Evolutionary conservation across 23 tunicate species (phyloP), one percentile per base, ranked within the genome.

Genomic region (Corella eumyota): DNA sequence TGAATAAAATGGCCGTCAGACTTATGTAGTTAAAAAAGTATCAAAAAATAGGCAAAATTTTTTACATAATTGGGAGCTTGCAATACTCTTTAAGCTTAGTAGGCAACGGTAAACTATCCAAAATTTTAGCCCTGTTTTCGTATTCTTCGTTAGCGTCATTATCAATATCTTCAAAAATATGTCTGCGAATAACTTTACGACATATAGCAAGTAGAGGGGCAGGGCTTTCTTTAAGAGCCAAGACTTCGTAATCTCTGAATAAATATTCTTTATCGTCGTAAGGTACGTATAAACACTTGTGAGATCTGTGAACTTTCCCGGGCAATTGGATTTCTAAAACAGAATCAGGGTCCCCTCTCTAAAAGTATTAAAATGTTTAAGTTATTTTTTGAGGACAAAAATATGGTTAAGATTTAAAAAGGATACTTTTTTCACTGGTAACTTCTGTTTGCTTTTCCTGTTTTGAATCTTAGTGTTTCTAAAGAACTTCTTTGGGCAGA

Each of bases 221-320:
- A 2, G 95, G 95, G 30, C 79, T 76, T 57, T 60, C 56, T 13
- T 65, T 71, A 29, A 86, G 35, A 3, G 75, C 76, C 34, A 86
- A 58, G 25, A 66, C 85, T 51, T 86, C 95, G 29, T 77, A 86
- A 32, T 78, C 62, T 9, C 85, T 63, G 51, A 71, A 86, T 3
- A 86, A 50, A 61, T 75, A 86, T 61, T 86, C 95, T 63, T 71
- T 86, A 25, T 47, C 84, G 30, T 32, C 51, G 45, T 64, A 78
- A 11, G 95, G 95, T 35, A 77, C 61, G 62, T 86, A 86, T 15
- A 86, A 75, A 46, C 85, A 77, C 59, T 56, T 64, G 60, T 86
- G 95, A 20, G 95, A 50, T 19, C 64, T 70, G 25, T 86, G 95
- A 25, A 86, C 64, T 51, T 86, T 86, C 6, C 95, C 95, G 0